A percentile compares a stretch with the other conserved stretches of the same genome.
Conservation (phyloP, 2,797 vertebrate genomes). For the Phrynocephalus forsythii region DNA sequence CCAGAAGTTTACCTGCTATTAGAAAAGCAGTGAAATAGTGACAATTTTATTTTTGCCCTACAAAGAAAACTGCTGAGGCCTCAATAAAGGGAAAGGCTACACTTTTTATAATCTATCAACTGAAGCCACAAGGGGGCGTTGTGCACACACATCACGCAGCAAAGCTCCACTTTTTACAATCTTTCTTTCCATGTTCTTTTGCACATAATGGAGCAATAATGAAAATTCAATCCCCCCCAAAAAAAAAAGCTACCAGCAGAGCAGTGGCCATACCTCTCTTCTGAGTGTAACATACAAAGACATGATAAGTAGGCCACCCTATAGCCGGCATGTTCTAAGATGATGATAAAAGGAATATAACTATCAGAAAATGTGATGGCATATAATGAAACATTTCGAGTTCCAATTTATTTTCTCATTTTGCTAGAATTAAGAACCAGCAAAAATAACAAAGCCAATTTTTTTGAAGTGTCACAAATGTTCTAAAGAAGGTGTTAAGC, state of each 20-base stretch:
- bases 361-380: background rate
- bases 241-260: constrained; percentile 10
- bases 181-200: too few relatives aligned
- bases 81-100: background rate
- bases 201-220: background rate
- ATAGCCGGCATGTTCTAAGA: background rate
- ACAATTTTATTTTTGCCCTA: background rate
- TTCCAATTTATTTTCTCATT: background rate
- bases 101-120: background rate
- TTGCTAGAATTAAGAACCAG: background rate
- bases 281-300: background rate
- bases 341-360: background rate
- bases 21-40: background rate
- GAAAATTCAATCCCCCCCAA: background rate
- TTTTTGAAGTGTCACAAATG: background rate
- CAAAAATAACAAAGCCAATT: background rate
- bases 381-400: background rate
- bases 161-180: background rate
- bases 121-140: constrained; percentile 71
- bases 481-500: background rate
- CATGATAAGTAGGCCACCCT: background rate
- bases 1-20: background rate
- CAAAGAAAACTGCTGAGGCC: background rate
- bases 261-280: background rate
- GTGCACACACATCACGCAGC: background rate